Evolutionary conservation across 1,140 invertebrate genomes (phyloP), one percentile per base, ranked within the genome.

Genomic region (Drosophila baimaii): DNA sequence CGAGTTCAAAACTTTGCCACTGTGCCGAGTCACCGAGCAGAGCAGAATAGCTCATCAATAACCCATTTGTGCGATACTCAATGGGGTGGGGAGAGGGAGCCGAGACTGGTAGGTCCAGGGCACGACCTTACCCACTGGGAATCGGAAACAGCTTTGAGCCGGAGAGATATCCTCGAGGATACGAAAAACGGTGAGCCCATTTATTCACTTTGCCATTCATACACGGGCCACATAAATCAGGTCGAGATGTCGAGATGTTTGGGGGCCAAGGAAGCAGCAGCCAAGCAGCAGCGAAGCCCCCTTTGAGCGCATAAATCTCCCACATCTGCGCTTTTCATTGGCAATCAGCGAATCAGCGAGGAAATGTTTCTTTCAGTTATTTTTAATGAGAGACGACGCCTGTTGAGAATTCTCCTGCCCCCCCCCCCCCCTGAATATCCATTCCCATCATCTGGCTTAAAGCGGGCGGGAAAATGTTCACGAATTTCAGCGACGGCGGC

Each of bases 41-140:
- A 62, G 41, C 77, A 78, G 82, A 80, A 80, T 89, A 88, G 84
- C 84, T 84, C 84, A 88, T 88, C 84, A 88, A 88, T 88, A 88
- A 89, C 84, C 80, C 84, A 88, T 88, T 88, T 88, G 84, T 46
- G 71, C 62, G 75, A 79, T 72, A 86, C 63, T 61, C 55, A 46
- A 39, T 46, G 21, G 39, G 19, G n/a, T 3, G 6, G 9, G n/a
- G 65, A 55, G 12, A 19, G 9, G 6, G 9, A 23, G 31, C 21
- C 19, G 25, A 37, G 17, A 12, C 44, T 46, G 35, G 19, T 43
- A 27, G 68, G 43, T 27, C 5, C 55, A 41, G 35, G 66, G 59
- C 57, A 68, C 61, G 78, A 65, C 78, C 78, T 81, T 47, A 59
- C 73, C 82, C 75, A 62, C 64, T 52, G 73, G 75, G 51, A 49